phyloP scores from a whole-genome alignment of 2,888 invertebrate genomes.

The Choreutis nemorana region DNA sequence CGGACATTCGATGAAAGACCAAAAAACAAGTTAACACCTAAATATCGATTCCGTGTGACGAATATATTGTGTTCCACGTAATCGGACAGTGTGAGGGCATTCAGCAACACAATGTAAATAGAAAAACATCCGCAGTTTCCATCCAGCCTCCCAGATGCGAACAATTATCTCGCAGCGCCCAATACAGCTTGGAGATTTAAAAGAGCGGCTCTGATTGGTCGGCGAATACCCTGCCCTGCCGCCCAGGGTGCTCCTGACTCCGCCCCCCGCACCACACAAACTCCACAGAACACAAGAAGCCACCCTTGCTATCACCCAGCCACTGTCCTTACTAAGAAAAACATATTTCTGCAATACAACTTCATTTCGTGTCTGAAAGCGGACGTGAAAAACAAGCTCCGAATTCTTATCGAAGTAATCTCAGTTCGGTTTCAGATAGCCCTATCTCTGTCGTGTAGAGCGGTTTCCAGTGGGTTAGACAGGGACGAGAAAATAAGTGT shows the following conservation, averaged over 20 bases:
- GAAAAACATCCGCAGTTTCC: constrained; percentile 36
- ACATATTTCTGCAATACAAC: constrained; percentile 25
- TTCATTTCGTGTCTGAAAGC: constrained; percentile 32
- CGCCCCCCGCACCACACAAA: constrained; percentile 55
- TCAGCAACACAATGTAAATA: constrained; percentile 44
- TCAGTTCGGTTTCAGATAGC: constrained; percentile 26
- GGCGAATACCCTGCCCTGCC: constrained; percentile 14
- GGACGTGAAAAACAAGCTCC: too few species aligned
- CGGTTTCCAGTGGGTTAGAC: constrained; percentile 19
- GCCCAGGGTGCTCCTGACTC: too few species aligned
- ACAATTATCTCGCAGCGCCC: constrained; percentile 52
- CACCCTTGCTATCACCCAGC: constrained; percentile 21
- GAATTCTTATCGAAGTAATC: constrained; percentile 8
- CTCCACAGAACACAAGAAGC: constrained; percentile 40
- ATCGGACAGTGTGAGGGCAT: constrained; percentile 37
- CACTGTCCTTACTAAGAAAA: constrained; percentile 15
- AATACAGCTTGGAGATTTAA: constrained; percentile 36
- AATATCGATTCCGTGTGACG: constrained; percentile 50
- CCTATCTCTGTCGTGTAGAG: constrained; percentile 26
- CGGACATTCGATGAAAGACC: constrained; percentile 18
- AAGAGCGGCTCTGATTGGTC: constrained; percentile 28
- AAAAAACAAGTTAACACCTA: constrained; percentile 38
- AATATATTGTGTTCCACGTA: constrained; percentile 45
- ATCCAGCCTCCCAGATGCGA: constrained; percentile 63
- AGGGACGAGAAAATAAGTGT: constrained; percentile 34